phyloP scores from a whole-genome alignment of 2,113 vertebrate genomes.

The Antechinus flavipes region DNA sequence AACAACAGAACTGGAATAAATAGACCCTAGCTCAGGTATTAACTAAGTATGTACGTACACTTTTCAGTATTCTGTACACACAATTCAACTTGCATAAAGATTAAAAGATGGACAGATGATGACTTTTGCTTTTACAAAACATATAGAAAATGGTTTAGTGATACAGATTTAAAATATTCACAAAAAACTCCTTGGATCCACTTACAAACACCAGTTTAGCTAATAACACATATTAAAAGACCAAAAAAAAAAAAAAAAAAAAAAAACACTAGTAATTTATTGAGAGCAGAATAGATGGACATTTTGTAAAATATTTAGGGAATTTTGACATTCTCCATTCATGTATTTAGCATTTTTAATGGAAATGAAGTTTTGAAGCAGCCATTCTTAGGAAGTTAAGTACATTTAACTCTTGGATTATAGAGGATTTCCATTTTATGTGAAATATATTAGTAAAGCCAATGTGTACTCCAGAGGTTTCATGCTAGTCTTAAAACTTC shows the following conservation, averaged over 20 bases:
- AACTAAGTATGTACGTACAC: not conserved
- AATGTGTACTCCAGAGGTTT: not conserved
- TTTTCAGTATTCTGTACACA: fast-evolving
- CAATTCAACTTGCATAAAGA: not conserved
- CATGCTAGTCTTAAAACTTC: fast-evolving
- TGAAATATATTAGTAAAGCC: not conserved
- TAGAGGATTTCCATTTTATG: not conserved
- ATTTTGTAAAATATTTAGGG: constrained; percentile 37
- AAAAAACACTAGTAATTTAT: constrained; percentile 19
- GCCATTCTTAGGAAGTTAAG: not conserved
- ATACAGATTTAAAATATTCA: constrained; percentile 18
- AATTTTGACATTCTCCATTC: constrained; percentile 20
- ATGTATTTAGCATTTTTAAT: constrained; percentile 26
- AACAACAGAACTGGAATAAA: not conserved
- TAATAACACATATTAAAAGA: constrained; percentile 32
- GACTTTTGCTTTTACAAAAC: constrained; percentile 26
- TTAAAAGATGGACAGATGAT: not conserved
- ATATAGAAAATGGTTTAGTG: not conserved
- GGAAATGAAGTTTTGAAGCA: constrained; percentile 28
- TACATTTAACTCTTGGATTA: not conserved
- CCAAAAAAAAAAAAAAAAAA: not conserved
- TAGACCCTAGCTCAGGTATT: not conserved
- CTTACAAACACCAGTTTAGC: not conserved
- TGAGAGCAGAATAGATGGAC: constrained; percentile 18
- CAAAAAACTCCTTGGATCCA: not conserved